Base-by-base conservation (phyloP, 2,888 invertebrate genomes). In the Phyllotreta cruciferae region DNA sequence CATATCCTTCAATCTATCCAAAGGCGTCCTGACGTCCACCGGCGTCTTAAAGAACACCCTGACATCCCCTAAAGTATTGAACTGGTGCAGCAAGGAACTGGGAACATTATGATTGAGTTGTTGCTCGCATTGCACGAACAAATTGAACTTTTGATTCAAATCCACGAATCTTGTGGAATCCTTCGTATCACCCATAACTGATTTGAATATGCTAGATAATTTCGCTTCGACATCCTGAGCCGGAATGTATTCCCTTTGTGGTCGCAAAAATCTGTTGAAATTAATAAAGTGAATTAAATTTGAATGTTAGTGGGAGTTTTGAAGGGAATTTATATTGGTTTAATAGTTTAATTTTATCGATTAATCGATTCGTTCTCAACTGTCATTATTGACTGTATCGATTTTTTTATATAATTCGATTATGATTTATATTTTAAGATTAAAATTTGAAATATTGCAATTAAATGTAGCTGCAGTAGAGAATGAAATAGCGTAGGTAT, bases 51-150 rank as follows among this genome's bases (percentile, higher is more conserved):
- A 96, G 79, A 92, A 95, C 2, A 84, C 75, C 57, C 83, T 82
- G 0, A 94, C 82, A 77, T 94, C 91, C 65, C 84, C 90, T 87
- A 94, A 84, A 54, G 88, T 90, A 72, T 86, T 85, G 64, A 97
- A 88, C 52, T 85, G 85, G 74, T 89, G 87, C n/a, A 97, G 81
- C 55, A 89, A 79, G 0, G 93, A 93, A 83, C 93, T 96, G 0
- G 96, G 94, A 8, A 97, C 86, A 66, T 85, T 79, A 78, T 96
- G 90, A 6, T 90, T 83, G 65, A 96, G 90, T 77, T 89, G 87
- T 47, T 87, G 82, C 67, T 83, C 87, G 74, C 93, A 92, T 5
- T 87, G 86, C 37, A 85, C 84, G 3, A 96, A 82, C 6, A 96
- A 81, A 37, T 85, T 81, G 78, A 87, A 94, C 79, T 92, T 91